Percentiles rank a stretch among this genome's conserved stretches.
These are phyloP conservation scores for Phanerotoma sp. DNA, from an alignment of 2,888 invertebrate genomes.

Conservation along the genomic window DNA sequence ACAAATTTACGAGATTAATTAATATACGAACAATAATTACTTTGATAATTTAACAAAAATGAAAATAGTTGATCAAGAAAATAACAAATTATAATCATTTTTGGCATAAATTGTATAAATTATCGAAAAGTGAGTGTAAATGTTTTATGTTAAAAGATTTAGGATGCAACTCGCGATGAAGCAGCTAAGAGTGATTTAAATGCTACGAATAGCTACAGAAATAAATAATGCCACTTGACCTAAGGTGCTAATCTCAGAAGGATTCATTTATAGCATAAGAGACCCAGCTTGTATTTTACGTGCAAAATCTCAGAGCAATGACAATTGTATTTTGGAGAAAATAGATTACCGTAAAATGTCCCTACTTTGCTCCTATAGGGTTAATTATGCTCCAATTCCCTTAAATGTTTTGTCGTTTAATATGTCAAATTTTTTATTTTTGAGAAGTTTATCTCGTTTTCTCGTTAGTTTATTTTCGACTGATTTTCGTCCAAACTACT, in stretches of 20 bases:
- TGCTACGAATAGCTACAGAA: slow-evolving; percentile 15
- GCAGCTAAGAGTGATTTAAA: slow-evolving; percentile 4
- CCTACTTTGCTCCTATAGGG: too few relatives aligned
- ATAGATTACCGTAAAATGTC: too few relatives aligned
- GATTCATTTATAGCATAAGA: slow-evolving; percentile 24
- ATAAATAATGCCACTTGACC: slow-evolving; percentile 19
- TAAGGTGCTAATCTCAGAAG: not conserved
- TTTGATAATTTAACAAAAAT: too few relatives aligned
- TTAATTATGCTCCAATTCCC: too few relatives aligned
- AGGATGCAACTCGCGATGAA: not conserved
- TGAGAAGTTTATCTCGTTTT: too few relatives aligned
- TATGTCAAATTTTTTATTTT: too few relatives aligned
- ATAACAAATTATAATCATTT: too few relatives aligned
- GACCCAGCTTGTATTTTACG: not conserved
- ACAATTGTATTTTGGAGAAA: not conserved
- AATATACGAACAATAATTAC: not conserved
- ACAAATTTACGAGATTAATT: not conserved
- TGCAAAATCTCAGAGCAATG: not conserved
- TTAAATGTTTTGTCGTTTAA: too few relatives aligned
- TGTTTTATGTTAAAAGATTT: not conserved
- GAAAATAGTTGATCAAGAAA: too few relatives aligned
- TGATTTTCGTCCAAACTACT: too few relatives aligned
- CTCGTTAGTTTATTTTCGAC: too few relatives aligned
- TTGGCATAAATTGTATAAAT: too few relatives aligned
- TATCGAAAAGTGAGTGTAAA: not conserved